phyloP scores from a whole-genome alignment of 2,797 vertebrate genomes.

The Labeo calbasu region DNA sequence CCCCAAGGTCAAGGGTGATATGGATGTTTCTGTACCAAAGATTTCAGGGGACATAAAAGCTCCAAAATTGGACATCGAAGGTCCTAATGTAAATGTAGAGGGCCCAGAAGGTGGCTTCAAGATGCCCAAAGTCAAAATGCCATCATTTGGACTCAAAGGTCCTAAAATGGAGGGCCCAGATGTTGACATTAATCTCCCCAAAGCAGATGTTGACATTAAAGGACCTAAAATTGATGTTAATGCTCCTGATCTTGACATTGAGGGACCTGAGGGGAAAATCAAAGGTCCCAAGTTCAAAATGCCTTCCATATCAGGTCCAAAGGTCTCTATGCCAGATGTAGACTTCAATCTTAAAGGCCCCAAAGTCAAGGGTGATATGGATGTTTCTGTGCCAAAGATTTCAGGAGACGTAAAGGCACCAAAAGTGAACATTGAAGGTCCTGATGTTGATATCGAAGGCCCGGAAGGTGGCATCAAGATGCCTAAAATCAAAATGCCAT shows the following conservation, averaged over 20 bases:
- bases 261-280: conserved; percentile 55
- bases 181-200: no score
- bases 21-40: no score
- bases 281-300: conserved; percentile 43
- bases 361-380: conserved; percentile 33
- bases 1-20: no score
- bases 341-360: conserved; percentile 12
- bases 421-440: conserved; percentile 27
- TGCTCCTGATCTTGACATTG: neutral
- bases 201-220: no score
- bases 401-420: conserved; percentile 64
- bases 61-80: no score
- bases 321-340: conserved; percentile 39
- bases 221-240: no score
- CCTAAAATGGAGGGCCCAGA: no score
- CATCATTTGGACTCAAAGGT: no score
- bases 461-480: conserved; percentile 40
- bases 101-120: no score
- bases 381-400: conserved; percentile 43
- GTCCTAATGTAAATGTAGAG: no score
- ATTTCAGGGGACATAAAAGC: no score
- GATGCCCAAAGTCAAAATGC: no score
- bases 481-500: conserved; percentile 49
- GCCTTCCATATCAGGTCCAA: conserved; percentile 5
- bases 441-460: conserved; percentile 62